A percentile compares a stretch with the other conserved stretches of the same genome.
Conservation (phyloP, 1,140 invertebrate genomes). For the Eufriesea mexicana region DNA sequence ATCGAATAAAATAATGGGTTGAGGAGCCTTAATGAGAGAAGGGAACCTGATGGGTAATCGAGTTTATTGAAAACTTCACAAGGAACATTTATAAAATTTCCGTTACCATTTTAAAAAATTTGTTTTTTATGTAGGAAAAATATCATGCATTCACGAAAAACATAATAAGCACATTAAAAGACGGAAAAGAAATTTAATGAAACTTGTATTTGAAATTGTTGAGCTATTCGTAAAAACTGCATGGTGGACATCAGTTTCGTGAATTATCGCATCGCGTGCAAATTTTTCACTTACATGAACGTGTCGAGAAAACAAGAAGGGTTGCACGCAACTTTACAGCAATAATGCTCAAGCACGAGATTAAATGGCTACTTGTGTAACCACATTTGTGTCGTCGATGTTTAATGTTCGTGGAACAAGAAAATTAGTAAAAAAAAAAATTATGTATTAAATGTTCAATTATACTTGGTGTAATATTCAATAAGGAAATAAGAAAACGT, state of each 20-base stretch:
- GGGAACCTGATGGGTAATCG: conserved; percentile 36
- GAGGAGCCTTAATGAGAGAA: conserved; percentile 35
- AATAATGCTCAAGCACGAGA: conserved; percentile 16
- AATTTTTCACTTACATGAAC: neutral
- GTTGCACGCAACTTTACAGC: conserved; percentile 6
- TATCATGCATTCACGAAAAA: neutral
- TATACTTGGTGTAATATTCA: conserved; percentile 41
- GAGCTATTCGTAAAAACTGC: conserved; percentile 19
- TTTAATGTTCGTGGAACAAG: conserved; percentile 36
- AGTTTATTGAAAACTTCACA: neutral
- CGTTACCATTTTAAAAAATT: neutral
- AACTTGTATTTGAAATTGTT: conserved; percentile 8
- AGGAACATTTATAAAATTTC: neutral
- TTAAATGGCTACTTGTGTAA: conserved; percentile 30
- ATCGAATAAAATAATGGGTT: conserved; percentile 12
- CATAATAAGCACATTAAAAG: neutral
- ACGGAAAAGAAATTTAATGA: neutral
- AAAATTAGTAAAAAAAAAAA: conserved; percentile 5
- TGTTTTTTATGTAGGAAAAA: neutral
- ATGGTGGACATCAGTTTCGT: conserved; percentile 35
- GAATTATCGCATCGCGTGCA: conserved; percentile 7
- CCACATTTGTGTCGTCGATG: conserved; percentile 34
- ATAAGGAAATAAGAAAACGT: conserved; percentile 20
- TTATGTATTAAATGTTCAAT: conserved; percentile 40
- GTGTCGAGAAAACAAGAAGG: neutral